These are phyloP conservation scores for Nezara viridula DNA, from an alignment of 2,888 invertebrate species.

Conservation along the genomic window DNA sequence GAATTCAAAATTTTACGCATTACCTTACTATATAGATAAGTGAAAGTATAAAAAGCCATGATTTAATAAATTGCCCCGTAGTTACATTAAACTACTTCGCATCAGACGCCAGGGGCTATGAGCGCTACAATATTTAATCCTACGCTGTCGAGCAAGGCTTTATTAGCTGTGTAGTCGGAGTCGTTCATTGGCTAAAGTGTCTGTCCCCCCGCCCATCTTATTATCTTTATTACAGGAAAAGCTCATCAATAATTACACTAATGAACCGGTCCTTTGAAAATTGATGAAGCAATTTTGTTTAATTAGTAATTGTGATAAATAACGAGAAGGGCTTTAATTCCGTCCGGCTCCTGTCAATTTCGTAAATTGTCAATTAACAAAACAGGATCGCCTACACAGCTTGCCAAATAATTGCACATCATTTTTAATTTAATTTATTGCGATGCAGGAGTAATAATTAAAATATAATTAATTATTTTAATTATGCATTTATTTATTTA, in stretches of 20 bases:
- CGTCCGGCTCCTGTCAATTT: background rate
- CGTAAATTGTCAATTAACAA: constrained; percentile 11
- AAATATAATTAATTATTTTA: too few relatives aligned
- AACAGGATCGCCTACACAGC: background rate
- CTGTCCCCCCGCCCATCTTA: background rate
- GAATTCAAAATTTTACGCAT: too few relatives aligned
- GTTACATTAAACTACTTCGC: too few relatives aligned
- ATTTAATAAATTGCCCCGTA: too few relatives aligned
- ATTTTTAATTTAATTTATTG: background rate
- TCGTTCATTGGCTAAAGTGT: constrained; percentile 14
- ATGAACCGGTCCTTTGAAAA: constrained; percentile 9
- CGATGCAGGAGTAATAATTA: background rate
- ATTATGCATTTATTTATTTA: background rate
- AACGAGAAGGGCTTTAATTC: background rate
- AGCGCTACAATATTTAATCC: background rate
- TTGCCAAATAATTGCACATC: background rate
- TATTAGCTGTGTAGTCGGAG: background rate
- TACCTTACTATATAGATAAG: too few relatives aligned
- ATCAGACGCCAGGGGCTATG: background rate
- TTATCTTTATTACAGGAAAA: constrained; percentile 23
- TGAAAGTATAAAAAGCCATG: too few relatives aligned
- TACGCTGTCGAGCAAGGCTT: background rate
- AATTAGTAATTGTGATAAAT: constrained; percentile 30
- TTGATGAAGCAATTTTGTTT: constrained; percentile 34
- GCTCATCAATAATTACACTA: constrained; percentile 31